phyloP scores from a whole-genome alignment of 2,113 vertebrate species.

The Conger conger region DNA sequence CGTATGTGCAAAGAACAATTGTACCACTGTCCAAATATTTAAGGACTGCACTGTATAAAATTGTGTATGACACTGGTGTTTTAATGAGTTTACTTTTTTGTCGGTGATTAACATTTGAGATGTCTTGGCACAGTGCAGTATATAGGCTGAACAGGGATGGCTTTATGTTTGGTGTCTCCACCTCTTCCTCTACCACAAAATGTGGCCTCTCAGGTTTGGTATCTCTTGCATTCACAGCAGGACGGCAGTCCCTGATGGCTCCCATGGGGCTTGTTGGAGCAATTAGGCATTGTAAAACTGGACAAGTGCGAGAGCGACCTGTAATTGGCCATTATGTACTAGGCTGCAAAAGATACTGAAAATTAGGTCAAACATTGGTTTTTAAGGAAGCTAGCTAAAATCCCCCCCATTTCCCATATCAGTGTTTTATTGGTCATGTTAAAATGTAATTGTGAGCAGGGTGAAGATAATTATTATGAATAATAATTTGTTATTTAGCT shows the following conservation, averaged over 20 bases:
- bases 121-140: background rate
- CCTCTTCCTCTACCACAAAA: background rate
- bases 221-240: background rate
- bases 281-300: background rate
- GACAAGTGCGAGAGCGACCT: background rate
- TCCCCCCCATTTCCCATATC: background rate
- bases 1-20: too few species aligned
- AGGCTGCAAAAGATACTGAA: background rate
- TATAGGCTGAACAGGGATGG: background rate
- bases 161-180: background rate
- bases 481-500: too few species aligned
- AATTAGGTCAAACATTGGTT: background rate
- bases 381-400: background rate
- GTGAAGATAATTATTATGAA: too few species aligned
- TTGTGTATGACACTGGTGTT: background rate
- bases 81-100: background rate
- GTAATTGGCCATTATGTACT: background rate
- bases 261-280: background rate
- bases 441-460: background rate
- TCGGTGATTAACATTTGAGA: background rate
- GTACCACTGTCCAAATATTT: too few species aligned
- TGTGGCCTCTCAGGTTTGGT: slow-evolving; percentile 2
- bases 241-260: background rate
- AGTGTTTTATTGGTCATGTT: background rate
- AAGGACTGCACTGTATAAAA: too few species aligned